phyloP scores from a whole-genome alignment of 2,113 vertebrate genomes.

The Todiramphus saurophagus region DNA sequence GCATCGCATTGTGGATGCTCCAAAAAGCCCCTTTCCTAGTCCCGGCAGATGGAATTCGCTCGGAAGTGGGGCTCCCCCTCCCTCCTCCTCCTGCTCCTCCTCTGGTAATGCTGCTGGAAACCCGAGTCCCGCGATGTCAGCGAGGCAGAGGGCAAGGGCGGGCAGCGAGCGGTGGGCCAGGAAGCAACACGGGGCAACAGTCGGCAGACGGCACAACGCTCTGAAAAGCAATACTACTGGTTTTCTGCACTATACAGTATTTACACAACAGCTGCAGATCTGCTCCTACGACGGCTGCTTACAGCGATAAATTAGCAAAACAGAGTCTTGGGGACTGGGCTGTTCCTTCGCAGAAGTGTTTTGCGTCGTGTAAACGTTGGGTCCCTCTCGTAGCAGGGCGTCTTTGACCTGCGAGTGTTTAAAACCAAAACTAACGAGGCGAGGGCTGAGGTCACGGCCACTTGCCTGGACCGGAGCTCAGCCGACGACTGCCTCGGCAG shows the following conservation, averaged over 20 bases:
- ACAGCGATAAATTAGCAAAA: conserved; percentile 72
- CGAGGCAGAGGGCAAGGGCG: conserved; percentile 52
- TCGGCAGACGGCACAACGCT: conserved; percentile 50
- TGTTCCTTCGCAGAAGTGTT: conserved; percentile 48
- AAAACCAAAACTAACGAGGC: background rate
- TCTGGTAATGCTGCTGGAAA: background rate
- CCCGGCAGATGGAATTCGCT: background rate
- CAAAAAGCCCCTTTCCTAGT: background rate
- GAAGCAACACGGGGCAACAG: conserved; percentile 59
- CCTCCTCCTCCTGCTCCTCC: background rate
- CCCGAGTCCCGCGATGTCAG: conserved; percentile 19
- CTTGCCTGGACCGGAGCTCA: background rate
- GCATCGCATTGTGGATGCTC: background rate
- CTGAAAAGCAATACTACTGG: conserved; percentile 66
- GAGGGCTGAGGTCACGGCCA: background rate
- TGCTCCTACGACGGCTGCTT: conserved; percentile 71
- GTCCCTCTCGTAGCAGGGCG: background rate
- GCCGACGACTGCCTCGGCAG: background rate
- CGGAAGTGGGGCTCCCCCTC: background rate
- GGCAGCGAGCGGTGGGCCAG: conserved; percentile 61
- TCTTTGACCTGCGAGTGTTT: background rate
- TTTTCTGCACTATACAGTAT: conserved; percentile 81
- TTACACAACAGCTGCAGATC: conserved; percentile 75
- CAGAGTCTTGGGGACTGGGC: conserved; percentile 55
- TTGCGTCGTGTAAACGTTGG: conserved; percentile 36